Percentiles rank a stretch among this genome's conserved stretches.
Evolutionary conservation across 2,113 vertebrate species (phyloP).

Genomic region (Sorex araneus): DNA sequence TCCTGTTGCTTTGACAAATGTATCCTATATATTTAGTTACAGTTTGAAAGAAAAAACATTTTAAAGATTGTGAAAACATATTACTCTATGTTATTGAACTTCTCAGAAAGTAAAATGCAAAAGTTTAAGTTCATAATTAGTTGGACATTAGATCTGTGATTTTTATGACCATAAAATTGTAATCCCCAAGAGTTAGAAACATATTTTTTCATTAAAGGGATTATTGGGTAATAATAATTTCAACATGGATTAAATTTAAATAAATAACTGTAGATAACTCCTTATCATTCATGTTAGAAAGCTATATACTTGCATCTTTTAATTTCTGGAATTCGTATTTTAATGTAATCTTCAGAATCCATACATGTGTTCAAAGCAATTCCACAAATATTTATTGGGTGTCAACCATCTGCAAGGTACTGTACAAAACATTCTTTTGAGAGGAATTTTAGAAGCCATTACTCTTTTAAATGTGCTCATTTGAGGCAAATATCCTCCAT

Average conservation of each 20-base stretch:
- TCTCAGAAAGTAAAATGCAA: conserved; percentile 47
- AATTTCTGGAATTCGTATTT: conserved; percentile 39
- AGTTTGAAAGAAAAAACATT: conserved; percentile 35
- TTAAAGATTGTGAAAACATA: conserved; percentile 18
- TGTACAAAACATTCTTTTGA: conserved; percentile 33
- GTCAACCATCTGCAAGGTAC: conserved; percentile 58
- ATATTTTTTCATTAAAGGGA: background rate
- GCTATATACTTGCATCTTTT: background rate
- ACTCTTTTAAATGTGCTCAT: conserved; percentile 75
- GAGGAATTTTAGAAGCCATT: conserved; percentile 69
- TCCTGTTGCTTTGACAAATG: conserved; percentile 39
- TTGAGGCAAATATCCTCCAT: conserved; percentile 71
- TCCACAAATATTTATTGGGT: conserved; percentile 65
- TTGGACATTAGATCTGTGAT: background rate
- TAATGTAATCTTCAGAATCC: background rate
- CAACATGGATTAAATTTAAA: conserved; percentile 36
- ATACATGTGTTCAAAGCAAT: background rate
- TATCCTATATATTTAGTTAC: conserved; percentile 35
- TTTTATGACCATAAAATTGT: background rate
- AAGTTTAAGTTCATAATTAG: background rate
- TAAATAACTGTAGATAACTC: conserved; percentile 26
- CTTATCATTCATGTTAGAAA: background rate
- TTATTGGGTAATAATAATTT: conserved; percentile 47
- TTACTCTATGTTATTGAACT: background rate
- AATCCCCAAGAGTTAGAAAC: conserved; percentile 32